phyloP scores from a whole-genome alignment of 2,797 vertebrate species.

The Propithecus deckenii region DNA sequence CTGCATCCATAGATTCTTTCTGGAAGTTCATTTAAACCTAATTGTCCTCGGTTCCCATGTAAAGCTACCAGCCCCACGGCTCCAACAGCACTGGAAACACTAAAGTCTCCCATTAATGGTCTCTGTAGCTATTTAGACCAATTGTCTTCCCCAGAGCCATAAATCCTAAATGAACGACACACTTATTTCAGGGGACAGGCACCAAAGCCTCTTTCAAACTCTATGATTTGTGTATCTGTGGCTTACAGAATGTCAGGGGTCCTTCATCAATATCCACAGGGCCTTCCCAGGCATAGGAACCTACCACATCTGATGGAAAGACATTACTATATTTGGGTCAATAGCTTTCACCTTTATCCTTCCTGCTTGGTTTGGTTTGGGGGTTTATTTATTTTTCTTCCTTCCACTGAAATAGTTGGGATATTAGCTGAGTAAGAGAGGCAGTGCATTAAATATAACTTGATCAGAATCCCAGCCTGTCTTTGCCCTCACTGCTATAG shows the following conservation, averaged over 20 bases:
- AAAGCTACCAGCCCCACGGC: background rate
- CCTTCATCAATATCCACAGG: constrained; percentile 40
- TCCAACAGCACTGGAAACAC: background rate
- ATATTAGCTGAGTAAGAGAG: constrained; percentile 35
- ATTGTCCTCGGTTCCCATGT: background rate
- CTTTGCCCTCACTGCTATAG: background rate
- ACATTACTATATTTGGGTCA: background rate
- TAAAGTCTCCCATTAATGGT: constrained; percentile 54
- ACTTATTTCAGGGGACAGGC: constrained; percentile 68
- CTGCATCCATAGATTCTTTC: background rate
- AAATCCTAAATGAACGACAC: constrained; percentile 67
- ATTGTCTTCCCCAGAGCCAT: constrained; percentile 57
- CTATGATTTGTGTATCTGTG: constrained; percentile 59
- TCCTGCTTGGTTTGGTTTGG: constrained; percentile 44
- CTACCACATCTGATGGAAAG: background rate
- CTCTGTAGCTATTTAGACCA: constrained; percentile 58
- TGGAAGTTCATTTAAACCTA: constrained; percentile 11
- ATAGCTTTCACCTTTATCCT: constrained; percentile 32
- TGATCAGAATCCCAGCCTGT: constrained; percentile 49
- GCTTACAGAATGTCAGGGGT: constrained; percentile 54
- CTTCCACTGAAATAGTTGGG: constrained; percentile 21
- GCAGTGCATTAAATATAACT: constrained; percentile 60
- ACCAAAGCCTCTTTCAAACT: constrained; percentile 66
- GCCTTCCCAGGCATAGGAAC: background rate
- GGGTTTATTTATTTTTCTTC: constrained; percentile 31